Evolutionary conservation across 2,888 invertebrate species (phyloP), one percentile per base, ranked within the genome.

Genomic region (Dasypogon diadema): DNA sequence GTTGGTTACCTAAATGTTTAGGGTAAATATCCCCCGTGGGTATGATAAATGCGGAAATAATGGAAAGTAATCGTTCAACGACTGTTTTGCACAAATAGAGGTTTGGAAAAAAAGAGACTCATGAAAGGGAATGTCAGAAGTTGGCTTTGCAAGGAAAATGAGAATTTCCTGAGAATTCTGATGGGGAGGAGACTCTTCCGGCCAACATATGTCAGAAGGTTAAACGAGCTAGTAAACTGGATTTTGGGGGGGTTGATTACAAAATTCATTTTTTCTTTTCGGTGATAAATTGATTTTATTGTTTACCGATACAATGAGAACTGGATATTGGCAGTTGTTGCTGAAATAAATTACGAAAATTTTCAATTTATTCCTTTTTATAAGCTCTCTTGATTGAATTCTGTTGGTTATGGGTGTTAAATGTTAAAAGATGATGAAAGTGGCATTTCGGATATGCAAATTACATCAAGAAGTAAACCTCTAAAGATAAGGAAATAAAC

Each of bases 61-160:
- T 73, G 73, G 56, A 73, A 73, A 73, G 73, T 73, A 73, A 73
- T 73, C 73, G 73, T 42, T 73, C 73, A 56, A 55, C 56, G 56
- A 46, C 56, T 34, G 18, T 24, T 37, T 16, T 30, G 34, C 51
- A 54, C 30, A 70, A 70, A 54, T 54, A 70, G 30, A 70, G 21
- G 16, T 34, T 14, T 34, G 18, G 12, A 4, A 68, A 48, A 21
- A 51, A 18, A 4, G 10, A 46, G 21, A 18, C 54, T 8, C 22
- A 10, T n/a, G 34, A n/a, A 54, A 21, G 51, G 54, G 24, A 54
- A 42, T 42, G 21, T n/a, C 10, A 18, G 26, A 22, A 73, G 42
- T 42, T 46, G 30, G 14, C 46, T 56, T 24, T 24, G 42, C 30
- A 14, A 56, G 42, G 56, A 24, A 55, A 56, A 55, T 6, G 22